Conservation (phyloP, 92 coral and sea anemone genomes). For the Hydrozoanthus gracilis region DNA sequence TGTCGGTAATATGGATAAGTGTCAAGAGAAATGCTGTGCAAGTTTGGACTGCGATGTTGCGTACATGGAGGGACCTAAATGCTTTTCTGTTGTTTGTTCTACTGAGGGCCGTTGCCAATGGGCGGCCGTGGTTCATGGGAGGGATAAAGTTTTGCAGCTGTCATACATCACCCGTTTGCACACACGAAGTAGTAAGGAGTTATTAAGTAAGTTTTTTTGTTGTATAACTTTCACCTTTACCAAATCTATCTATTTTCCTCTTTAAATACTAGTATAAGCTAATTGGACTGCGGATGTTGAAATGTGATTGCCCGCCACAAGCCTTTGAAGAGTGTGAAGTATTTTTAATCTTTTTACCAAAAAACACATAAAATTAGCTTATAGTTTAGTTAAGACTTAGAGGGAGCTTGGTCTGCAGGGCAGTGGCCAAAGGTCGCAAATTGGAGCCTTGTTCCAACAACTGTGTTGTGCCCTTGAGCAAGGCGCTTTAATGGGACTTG, state of each 20-base stretch:
- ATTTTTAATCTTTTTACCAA: no score
- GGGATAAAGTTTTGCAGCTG: constrained; percentile 69
- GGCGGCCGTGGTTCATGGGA: constrained; percentile 55
- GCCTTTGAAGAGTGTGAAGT: no score
- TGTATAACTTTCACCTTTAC: background rate
- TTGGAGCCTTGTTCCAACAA: no score
- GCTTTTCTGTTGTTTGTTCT: constrained; percentile 86
- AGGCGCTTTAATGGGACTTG: no score
- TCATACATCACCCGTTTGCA: constrained; percentile 70
- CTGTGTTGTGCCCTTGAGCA: no score
- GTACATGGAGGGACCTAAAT: constrained; percentile 81
- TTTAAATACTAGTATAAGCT: no score
- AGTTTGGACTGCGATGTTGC: constrained; percentile 82
- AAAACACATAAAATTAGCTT: no score
- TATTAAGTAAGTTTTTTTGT: constrained; percentile 36
- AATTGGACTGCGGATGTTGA: no score
- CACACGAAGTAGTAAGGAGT: constrained; percentile 46
- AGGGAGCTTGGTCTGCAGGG: no score
- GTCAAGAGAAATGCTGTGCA: constrained; percentile 84
- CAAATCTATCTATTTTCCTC: background rate
- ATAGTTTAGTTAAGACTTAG: no score
- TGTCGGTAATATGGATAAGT: constrained; percentile 67
- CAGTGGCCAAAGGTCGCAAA: no score
- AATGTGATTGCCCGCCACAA: no score
- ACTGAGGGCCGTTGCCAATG: constrained; percentile 71